Base-by-base conservation (phyloP, 2,888 invertebrate species). In the Drosophila nr. perissopoda region DNA sequence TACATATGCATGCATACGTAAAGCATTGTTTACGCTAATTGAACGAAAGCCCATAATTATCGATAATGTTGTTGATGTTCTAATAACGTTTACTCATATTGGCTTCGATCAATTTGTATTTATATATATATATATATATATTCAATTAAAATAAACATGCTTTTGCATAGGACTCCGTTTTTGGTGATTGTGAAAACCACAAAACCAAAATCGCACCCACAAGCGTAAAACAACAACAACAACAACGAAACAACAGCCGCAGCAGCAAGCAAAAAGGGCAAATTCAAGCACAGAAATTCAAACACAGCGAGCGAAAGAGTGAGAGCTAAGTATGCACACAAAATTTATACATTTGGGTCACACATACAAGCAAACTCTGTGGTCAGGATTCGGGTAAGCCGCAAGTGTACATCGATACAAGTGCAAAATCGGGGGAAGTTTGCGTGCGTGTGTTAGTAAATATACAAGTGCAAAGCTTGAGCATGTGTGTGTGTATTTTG, bases 191-290 rank as follows among this genome's bases (percentile, higher is more conserved):
- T 66, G 40, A 16, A 66, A 74, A 21, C 77, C 77, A 54, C 70
- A 45, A 78, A 69, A 69, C 77, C 77, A 69, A 78, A 77, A 69
- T 77, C 66, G 48, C 77, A 77, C 75, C 75, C 79, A 62, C 75
- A 77, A 59, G 59, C 49, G 42, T 48, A 51, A 49, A 69, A 49
- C 34, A 60, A 54, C 57, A 49, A 49, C 18, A 49, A 48, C 21
- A 48, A 4, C 33, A 31, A 8, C 31, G 18, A 51, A 21, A 21
- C 4, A 45, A 45, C 4, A 25, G 16, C 13, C 33, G 7, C 33
- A 25, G 49, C 27, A 25, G 51, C 38, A 68, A 31, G 49, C 51
- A 38, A 63, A 48, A 72, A 76, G 54, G 73, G 53, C 67, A 38
- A 72, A 52, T 58, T 45, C 60, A 59, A 21, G 21, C 38, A 34